phyloP scores from a whole-genome alignment of 2,113 vertebrate species.

The Hemichromis elongatus region DNA sequence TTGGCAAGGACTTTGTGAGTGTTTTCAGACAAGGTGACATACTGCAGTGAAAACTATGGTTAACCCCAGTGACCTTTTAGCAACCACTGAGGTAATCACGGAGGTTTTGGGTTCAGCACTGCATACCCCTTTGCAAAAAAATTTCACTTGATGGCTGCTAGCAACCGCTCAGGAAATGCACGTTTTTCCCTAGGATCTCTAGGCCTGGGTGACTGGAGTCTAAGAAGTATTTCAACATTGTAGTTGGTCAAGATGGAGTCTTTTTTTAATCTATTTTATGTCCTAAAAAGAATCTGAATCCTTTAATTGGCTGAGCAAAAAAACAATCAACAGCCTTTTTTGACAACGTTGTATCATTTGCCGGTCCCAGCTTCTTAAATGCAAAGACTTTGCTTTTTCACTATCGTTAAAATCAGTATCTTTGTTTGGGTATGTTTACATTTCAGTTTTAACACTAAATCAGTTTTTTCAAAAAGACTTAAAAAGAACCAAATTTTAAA shows the following conservation, averaged over 20 bases:
- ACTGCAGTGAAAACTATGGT: background rate
- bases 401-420: no score
- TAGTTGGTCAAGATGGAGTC: background rate
- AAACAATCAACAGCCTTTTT: background rate
- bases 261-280: background rate
- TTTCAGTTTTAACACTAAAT: no score
- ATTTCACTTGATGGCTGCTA: background rate
- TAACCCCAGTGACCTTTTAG: background rate
- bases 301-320: background rate
- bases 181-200: background rate
- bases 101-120: background rate
- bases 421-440: no score
- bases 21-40: background rate
- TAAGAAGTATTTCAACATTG: background rate
- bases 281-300: background rate
- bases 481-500: background rate
- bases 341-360: no score
- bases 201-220: background rate
- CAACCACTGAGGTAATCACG: background rate
- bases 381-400: no score
- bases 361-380: no score
- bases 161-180: background rate
- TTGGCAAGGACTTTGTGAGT: background rate
- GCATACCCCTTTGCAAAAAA: background rate
- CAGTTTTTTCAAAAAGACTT: no score